Conservation (phyloP, 2,797 vertebrate genomes). For the Ambastaia sidthimunki region DNA sequence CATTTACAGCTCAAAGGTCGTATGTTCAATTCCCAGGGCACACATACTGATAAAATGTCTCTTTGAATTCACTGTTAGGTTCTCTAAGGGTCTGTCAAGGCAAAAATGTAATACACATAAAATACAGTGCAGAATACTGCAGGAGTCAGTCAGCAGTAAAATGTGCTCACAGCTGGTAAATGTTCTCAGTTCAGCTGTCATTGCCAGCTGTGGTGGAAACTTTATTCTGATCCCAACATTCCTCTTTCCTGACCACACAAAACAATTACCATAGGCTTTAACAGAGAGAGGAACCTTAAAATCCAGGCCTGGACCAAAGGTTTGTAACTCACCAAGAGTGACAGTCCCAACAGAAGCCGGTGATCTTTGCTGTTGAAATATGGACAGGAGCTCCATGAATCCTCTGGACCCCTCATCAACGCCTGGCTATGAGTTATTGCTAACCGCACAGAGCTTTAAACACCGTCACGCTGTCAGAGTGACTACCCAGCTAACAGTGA, state of each 20-base stretch:
- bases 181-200: neutral
- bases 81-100: neutral
- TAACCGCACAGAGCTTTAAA: slow-evolving; percentile 1
- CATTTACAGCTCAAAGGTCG: too few relatives aligned
- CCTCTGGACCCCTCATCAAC: slow-evolving; percentile 23
- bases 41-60: too few relatives aligned
- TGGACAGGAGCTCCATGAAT: slow-evolving; percentile 24
- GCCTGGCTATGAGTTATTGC: slow-evolving; percentile 29
- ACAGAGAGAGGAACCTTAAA: slow-evolving; percentile 6
- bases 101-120: neutral
- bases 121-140: neutral
- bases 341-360: slow-evolving; percentile 31
- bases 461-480: neutral
- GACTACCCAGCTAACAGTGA: neutral
- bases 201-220: neutral
- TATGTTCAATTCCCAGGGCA: too few relatives aligned
- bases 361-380: slow-evolving; percentile 39
- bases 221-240: neutral
- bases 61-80: neutral
- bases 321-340: slow-evolving; percentile 35
- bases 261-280: neutral
- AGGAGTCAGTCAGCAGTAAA: too few relatives aligned
- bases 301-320: slow-evolving; percentile 13
- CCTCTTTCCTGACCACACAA: slow-evolving; percentile 3
- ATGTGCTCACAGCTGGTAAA: too few relatives aligned